phyloP scores from a whole-genome alignment of 2,888 invertebrate species.

The Agrilus cyanescens region DNA sequence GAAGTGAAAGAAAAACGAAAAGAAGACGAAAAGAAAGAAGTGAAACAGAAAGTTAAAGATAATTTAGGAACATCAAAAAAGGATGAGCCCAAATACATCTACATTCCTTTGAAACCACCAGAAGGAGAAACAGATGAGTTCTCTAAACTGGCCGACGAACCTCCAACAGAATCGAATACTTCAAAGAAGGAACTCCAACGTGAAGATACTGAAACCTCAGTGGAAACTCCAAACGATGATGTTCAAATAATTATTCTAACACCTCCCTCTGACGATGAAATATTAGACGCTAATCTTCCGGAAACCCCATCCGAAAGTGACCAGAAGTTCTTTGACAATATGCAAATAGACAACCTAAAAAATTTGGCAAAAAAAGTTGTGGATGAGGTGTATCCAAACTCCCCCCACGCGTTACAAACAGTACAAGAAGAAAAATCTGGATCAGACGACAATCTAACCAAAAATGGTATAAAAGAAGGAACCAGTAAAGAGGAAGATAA shows the following conservation, averaged over 20 bases:
- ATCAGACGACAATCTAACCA: slow-evolving; percentile 1
- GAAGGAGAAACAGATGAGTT: slow-evolving; percentile 32
- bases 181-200: slow-evolving; percentile 9
- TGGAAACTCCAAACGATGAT: slow-evolving; percentile 14
- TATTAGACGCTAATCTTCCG: slow-evolving; percentile 22
- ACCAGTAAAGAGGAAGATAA: slow-evolving; percentile 8
- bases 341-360: slow-evolving; percentile 25
- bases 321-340: slow-evolving; percentile 21
- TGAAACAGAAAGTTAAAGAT: neutral
- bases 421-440: slow-evolving; percentile 7
- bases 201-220: slow-evolving; percentile 16
- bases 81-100: neutral
- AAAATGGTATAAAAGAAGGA: slow-evolving; percentile 4
- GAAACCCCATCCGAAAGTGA: slow-evolving; percentile 28
- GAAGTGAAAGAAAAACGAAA: slow-evolving; percentile 13
- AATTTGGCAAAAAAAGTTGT: slow-evolving; percentile 28
- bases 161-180: slow-evolving; percentile 7
- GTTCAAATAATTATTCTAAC: slow-evolving; percentile 33
- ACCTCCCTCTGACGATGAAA: slow-evolving; percentile 34
- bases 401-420: slow-evolving; percentile 13
- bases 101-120: neutral
- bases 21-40: slow-evolving; percentile 10
- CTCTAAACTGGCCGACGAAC: slow-evolving; percentile 23
- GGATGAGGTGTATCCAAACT: slow-evolving; percentile 24
- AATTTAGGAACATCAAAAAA: neutral